These are phyloP conservation scores for Propsilocerus akamusi DNA, from an alignment of 1,140 invertebrate genomes.

Conservation along the genomic window DNA sequence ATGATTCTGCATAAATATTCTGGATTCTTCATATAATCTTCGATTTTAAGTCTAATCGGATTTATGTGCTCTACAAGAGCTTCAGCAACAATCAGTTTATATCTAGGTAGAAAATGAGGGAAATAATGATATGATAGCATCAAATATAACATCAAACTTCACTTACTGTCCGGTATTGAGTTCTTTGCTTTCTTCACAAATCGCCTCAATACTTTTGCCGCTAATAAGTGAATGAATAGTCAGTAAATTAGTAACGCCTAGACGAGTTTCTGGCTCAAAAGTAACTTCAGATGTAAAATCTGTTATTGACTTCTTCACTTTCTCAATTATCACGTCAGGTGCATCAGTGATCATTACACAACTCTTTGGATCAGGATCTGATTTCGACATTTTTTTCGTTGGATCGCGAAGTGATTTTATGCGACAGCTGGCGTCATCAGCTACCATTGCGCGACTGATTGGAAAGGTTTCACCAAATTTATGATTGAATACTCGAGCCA, in stretches of 20 bases:
- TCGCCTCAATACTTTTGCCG: slow-evolving; percentile 44
- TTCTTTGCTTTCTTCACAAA: slow-evolving; percentile 42
- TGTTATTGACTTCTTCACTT: slow-evolving; percentile 82
- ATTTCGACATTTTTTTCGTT: slow-evolving; percentile 95
- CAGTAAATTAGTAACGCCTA: slow-evolving; percentile 80
- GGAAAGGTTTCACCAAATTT: slow-evolving; percentile 61
- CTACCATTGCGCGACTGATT: slow-evolving; percentile 40
- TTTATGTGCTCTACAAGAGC: slow-evolving; percentile 46
- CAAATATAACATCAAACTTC: slow-evolving; percentile 3
- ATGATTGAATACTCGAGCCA: slow-evolving; percentile 65
- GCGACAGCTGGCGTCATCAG: slow-evolving; percentile 35
- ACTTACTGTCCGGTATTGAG: slow-evolving; percentile 54
- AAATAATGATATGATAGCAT: neutral
- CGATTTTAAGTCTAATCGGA: slow-evolving; percentile 48
- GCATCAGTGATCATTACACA: slow-evolving; percentile 66
- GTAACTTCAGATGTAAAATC: slow-evolving; percentile 74
- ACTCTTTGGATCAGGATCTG: slow-evolving; percentile 56
- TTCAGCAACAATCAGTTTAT: slow-evolving; percentile 60
- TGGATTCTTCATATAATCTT: slow-evolving; percentile 35
- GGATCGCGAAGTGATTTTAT: slow-evolving; percentile 71
- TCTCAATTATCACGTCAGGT: slow-evolving; percentile 54
- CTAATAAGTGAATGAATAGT: slow-evolving; percentile 61
- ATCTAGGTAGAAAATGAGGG: slow-evolving; percentile 26
- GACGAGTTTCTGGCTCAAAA: slow-evolving; percentile 56
- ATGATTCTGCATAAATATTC: slow-evolving; percentile 48